Conservation (phyloP, 2,113 vertebrate genomes). For the Sander vitreus region DNA sequence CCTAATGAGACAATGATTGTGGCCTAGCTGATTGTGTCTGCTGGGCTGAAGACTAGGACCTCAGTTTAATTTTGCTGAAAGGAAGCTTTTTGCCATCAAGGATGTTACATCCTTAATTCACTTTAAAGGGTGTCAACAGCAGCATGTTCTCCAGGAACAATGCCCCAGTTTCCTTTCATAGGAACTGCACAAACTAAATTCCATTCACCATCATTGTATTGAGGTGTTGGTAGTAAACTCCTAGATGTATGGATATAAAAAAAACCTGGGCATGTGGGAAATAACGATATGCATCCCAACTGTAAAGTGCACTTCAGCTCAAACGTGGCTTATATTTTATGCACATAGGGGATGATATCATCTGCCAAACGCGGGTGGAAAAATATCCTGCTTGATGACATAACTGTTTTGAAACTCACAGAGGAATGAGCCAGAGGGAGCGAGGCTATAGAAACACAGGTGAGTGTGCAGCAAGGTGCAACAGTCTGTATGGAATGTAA, state of each 20-base stretch:
- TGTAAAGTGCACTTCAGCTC: background rate
- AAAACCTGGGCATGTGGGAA: background rate
- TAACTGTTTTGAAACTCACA: background rate
- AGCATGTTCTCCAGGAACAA: too few species aligned
- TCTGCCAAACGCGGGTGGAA: background rate
- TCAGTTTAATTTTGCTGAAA: too few species aligned
- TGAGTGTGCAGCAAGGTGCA: constrained; percentile 2
- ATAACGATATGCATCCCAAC: background rate
- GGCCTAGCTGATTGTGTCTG: too few species aligned
- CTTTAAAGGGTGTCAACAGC: too few species aligned
- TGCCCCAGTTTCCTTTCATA: background rate
- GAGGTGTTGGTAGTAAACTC: background rate
- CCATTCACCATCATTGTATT: background rate
- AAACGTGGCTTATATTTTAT: background rate
- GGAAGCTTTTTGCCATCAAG: too few species aligned
- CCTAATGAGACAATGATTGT: too few species aligned
- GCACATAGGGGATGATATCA: background rate
- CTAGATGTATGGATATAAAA: background rate
- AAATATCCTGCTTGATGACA: constrained; percentile 6
- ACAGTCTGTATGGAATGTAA: background rate
- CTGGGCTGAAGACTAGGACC: too few species aligned
- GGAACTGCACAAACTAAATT: background rate
- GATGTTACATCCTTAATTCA: too few species aligned
- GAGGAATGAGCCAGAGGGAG: background rate
- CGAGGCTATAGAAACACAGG: background rate